Evolutionary conservation across 2,888 invertebrate genomes (phyloP).

Genomic region (Napeogenes sylphis): DNA sequence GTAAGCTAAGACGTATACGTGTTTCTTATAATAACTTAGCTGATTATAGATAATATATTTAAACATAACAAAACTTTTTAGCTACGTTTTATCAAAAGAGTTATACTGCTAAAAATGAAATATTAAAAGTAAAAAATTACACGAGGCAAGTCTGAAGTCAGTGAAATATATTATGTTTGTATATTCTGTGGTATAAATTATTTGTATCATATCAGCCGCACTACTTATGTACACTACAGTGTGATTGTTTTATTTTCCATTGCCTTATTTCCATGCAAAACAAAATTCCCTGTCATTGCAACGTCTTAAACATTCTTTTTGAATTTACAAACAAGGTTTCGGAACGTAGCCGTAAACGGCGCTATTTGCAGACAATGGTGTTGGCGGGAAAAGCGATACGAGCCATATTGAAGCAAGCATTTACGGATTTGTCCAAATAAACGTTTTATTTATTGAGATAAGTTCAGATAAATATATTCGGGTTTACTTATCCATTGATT

Average conservation of each 20-base stretch:
- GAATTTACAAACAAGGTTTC: conserved; percentile 48
- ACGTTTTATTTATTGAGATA: conserved; percentile 41
- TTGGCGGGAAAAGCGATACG: conserved; percentile 56
- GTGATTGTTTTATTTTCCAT: conserved; percentile 29
- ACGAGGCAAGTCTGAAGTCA: too few relatives aligned
- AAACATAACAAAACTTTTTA: background rate
- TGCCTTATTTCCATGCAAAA: conserved; percentile 45
- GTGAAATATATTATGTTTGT: background rate
- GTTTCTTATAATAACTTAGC: conserved; percentile 36
- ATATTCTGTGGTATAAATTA: background rate
- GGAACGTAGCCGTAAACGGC: conserved; percentile 58
- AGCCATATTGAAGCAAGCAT: conserved; percentile 42
- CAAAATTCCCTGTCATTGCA: conserved; percentile 50
- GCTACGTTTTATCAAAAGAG: too few relatives aligned
- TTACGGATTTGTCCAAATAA: conserved; percentile 52
- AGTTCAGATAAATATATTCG: conserved; percentile 19
- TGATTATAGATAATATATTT: background rate
- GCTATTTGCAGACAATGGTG: conserved; percentile 72
- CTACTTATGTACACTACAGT: conserved; percentile 1
- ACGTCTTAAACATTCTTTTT: conserved; percentile 51
- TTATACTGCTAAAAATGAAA: too few relatives aligned
- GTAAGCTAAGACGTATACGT: conserved; percentile 37
- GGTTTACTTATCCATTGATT: conserved; percentile 11
- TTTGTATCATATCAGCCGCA: background rate
- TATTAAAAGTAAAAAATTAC: too few relatives aligned